phyloP scores from a whole-genome alignment of 2,113 vertebrate genomes.

The Charina bottae region DNA sequence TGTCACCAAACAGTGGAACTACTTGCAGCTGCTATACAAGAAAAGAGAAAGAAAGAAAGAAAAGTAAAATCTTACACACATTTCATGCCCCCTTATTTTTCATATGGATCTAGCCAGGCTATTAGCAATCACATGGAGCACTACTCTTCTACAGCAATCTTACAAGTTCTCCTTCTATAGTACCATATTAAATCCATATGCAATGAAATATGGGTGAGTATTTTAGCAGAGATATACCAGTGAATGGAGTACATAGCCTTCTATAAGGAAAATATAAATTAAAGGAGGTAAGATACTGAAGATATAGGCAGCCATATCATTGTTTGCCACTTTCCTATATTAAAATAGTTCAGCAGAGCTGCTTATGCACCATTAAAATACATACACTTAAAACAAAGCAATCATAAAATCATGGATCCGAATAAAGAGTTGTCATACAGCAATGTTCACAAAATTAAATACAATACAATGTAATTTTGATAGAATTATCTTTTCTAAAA shows the following conservation, averaged over 20 bases:
- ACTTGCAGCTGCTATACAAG: constrained; percentile 91
- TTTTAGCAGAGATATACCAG: no score
- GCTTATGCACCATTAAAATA: not conserved
- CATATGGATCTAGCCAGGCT: not conserved
- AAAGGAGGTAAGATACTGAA: not conserved
- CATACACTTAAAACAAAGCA: not conserved
- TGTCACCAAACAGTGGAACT: constrained; percentile 96
- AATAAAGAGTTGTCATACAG: not conserved
- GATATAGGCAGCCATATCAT: not conserved
- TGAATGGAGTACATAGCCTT: no score
- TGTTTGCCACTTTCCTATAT: not conserved
- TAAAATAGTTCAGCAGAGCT: not conserved
- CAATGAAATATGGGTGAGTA: not conserved
- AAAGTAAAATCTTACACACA: constrained; percentile 22
- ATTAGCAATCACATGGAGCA: not conserved
- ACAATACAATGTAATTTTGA: not conserved
- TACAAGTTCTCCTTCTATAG: not conserved
- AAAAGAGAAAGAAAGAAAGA: constrained; percentile 27
- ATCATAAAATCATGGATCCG: not conserved
- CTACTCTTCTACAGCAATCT: not conserved
- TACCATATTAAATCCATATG: not conserved
- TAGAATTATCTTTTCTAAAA: not conserved
- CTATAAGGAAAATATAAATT: not conserved
- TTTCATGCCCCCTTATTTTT: not conserved
- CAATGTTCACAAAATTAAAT: not conserved